These are phyloP conservation scores for Pyrrhosoma nymphula DNA, from an alignment of 2,888 invertebrate species.

Conservation along the genomic window DNA sequence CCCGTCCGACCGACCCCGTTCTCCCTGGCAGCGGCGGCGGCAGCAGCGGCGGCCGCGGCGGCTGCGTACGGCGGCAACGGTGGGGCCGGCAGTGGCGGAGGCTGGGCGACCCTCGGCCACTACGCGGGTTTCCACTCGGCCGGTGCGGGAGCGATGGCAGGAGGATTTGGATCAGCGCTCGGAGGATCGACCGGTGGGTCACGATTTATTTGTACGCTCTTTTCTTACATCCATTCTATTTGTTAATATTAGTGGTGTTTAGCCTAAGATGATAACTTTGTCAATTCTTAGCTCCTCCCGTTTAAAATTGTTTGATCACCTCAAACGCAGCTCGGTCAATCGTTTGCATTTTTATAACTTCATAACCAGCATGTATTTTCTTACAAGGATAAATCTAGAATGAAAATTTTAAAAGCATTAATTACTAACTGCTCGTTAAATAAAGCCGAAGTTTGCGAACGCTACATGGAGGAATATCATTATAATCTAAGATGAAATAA, in stretches of 20 bases:
- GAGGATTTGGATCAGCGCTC: constrained; percentile 52
- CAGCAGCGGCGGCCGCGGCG: constrained; percentile 56
- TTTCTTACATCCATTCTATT: neutral
- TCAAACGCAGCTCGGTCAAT: too few relatives aligned
- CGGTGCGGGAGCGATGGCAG: constrained; percentile 39
- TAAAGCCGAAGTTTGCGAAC: too few relatives aligned
- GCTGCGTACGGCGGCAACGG: constrained; percentile 35
- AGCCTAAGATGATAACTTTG: neutral
- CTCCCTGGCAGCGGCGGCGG: constrained; percentile 76
- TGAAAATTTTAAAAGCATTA: too few relatives aligned
- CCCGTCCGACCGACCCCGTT: constrained; percentile 89
- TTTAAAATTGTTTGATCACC: too few relatives aligned
- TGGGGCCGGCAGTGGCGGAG: neutral
- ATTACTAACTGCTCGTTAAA: too few relatives aligned
- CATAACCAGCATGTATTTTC: too few relatives aligned
- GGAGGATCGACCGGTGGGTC: constrained; percentile 44
- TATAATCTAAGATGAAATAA: too few relatives aligned
- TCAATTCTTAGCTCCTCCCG: neutral
- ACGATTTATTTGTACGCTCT: neutral
- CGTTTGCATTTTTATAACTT: too few relatives aligned
- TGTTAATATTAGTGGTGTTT: neutral
- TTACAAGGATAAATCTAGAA: too few relatives aligned
- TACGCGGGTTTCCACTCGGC: constrained; percentile 52
- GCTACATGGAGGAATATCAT: too few relatives aligned
- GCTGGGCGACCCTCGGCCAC: constrained; percentile 54